Evolutionary conservation across 2,888 invertebrate species (phyloP), one percentile per base, ranked within the genome.

Genomic region (Tinea semifulvella): DNA sequence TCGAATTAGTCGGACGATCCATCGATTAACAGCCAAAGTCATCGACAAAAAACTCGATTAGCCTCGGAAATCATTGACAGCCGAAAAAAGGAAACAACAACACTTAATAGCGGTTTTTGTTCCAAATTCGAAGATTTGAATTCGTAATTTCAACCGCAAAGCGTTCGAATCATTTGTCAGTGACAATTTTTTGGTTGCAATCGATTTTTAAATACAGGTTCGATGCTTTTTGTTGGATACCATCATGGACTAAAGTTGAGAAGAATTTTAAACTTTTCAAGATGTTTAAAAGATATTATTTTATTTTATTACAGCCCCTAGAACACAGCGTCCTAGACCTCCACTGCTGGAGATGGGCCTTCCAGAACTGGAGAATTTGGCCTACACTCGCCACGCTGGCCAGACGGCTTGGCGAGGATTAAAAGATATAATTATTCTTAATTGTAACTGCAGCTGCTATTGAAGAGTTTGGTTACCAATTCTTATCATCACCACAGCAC

Each of bases 131-230:
- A 79, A 76, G 75, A 77, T 80, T 79, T 76, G 80, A 77, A 77
- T 79, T 70, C 77, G 77, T 79, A 75, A 79, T 79, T 79, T 68
- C 65, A 66, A 77, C 79, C 79, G 66, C 80, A 75, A 77, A 74
- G 67, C 76, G 71, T 76, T 74, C 70, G 74, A 74, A 77, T 77
- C 80, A 80, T 80, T 80, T 77, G 80, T 80, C 79, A 79, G 76
- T 80, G 80, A 80, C 80, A 79, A 76, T 79, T 77, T 76, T 76
- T 80, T 76, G 68, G 73, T 64, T 70, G 68, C 77, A 75, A 80
- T 80, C 80, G 80, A 79, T 79, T 80, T 80, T 80, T 79, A 80
- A 79, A 79, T 76, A 76, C 76, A 68, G 75, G 74, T 72, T 74
- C 65, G 60, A 58, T 56, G 56, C 68, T 68, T 69, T 40, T 40